phyloP scores from a whole-genome alignment of 2,113 vertebrate species.

The Dipodomys merriami region DNA sequence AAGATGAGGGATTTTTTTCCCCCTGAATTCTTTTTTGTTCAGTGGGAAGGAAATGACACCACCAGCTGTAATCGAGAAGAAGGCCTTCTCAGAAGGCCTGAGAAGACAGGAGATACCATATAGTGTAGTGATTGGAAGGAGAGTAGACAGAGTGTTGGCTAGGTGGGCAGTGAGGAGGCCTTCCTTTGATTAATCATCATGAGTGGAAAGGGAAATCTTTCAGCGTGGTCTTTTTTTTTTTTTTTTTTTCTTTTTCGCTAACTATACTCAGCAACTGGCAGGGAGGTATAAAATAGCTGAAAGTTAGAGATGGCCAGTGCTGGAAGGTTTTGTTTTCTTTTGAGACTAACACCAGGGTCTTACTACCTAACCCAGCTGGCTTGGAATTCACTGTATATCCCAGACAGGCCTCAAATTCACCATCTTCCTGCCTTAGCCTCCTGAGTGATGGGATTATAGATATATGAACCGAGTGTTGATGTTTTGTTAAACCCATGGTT shows the following conservation, averaged over 20 bases:
- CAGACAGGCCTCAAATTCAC: not conserved
- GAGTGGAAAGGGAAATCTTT: not conserved
- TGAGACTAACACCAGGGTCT: not conserved
- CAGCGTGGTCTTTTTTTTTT: not conserved
- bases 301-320: not conserved
- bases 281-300: not conserved
- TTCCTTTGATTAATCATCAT: not conserved
- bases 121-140: not conserved
- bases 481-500: not conserved
- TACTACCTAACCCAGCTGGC: too few species aligned
- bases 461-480: not conserved
- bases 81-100: not conserved
- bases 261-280: not conserved
- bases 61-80: conserved; percentile 45
- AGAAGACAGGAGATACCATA: not conserved
- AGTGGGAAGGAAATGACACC: not conserved
- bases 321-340: not conserved
- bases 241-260: not conserved
- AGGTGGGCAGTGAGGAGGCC: not conserved
- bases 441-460: not conserved
- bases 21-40: conserved; percentile 39
- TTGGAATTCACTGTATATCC: not conserved
- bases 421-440: not conserved
- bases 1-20: conserved; percentile 11
- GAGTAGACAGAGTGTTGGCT: not conserved